A percentile compares a stretch with the other conserved stretches of the same genome.
Evolutionary conservation across 2,113 vertebrate genomes (phyloP).

Genomic region (Anolis carolinensis): DNA sequence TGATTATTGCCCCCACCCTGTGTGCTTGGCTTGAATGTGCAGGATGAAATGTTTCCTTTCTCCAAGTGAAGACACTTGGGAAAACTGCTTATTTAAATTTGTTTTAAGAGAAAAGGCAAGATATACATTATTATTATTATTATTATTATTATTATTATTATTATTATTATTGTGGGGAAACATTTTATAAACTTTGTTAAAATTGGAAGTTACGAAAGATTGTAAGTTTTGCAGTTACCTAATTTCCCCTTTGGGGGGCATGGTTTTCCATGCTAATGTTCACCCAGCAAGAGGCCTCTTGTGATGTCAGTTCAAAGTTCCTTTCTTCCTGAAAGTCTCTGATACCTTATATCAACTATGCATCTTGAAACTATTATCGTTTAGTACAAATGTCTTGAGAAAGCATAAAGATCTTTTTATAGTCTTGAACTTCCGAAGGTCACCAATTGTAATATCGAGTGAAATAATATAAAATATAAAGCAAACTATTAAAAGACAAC

Average conservation of each 20-base stretch:
- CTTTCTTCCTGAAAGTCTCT: neutral
- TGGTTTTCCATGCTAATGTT: neutral
- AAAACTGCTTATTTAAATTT: no score
- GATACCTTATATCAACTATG: rapidly evolving
- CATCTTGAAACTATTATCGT: rapidly evolving
- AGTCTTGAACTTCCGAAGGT: no score
- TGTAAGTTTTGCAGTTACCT: rapidly evolving
- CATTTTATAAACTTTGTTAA: neutral
- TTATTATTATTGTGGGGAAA: neutral
- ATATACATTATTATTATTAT: no score
- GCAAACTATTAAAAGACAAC: no score
- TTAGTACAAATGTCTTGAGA: neutral
- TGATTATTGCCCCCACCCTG: no score
- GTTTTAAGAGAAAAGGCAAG: no score
- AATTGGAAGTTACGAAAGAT: neutral
- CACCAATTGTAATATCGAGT: no score
- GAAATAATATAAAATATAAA: no score
- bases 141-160: no score
- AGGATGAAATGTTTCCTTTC: no score
- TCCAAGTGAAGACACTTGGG: no score
- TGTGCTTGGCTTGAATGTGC: no score
- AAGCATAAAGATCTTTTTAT: neutral
- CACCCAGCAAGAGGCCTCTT: rapidly evolving
- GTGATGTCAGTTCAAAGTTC: neutral
- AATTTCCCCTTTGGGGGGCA: neutral